Evolutionary conservation across 2,888 invertebrate species (phyloP), one percentile per base, ranked within the genome.

Genomic region (Alviniconcha strummeri): DNA sequence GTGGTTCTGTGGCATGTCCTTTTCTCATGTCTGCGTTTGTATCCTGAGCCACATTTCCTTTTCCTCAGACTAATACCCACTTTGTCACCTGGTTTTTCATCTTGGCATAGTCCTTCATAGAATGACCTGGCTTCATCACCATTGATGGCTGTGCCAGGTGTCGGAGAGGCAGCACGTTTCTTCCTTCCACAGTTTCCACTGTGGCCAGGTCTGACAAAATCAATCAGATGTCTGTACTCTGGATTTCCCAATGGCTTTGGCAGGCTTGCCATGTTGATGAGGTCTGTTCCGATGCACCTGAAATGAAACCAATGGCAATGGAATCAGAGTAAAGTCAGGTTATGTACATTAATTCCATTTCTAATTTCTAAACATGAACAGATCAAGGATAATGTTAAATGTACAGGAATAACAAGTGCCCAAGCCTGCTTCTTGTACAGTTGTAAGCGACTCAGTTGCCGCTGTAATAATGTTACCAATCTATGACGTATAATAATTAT

Each of bases 81-180:
- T 64, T 5, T 64, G 6, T 64, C 9, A 19, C 17, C 64, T 15
- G 13, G 15, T 6, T 15, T 52, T 15, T 11, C 11, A 60, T 76
- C 57, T 52, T 60, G 3, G 57, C 78, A 83, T 11, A 83, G 52
- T 75, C 80, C 79, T 85, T 89, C 89, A 85, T 89, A 89, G 78
- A 89, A 89, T 4, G 82, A 57, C 75, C 83, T 89, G 7, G 85
- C 87, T 79, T 89, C 87, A n/a, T 82, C 81, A 60, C 89, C 89
- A 83, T 81, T 80, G 69, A 69, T 80, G 0, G 60, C 6, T 54
- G 72, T n/a, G n/a, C n/a, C 67, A 19, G 36, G 82, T 0, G 56
- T n/a, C 69, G 11, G 55, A 17, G 60, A 19, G 11, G 71, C 76
- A 57, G 55, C 75, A 19, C n/a, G 15, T 17, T 75, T 52, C 60